Evolutionary conservation across 2,113 vertebrate species (phyloP).

Genomic region (Piprites chloris): DNA sequence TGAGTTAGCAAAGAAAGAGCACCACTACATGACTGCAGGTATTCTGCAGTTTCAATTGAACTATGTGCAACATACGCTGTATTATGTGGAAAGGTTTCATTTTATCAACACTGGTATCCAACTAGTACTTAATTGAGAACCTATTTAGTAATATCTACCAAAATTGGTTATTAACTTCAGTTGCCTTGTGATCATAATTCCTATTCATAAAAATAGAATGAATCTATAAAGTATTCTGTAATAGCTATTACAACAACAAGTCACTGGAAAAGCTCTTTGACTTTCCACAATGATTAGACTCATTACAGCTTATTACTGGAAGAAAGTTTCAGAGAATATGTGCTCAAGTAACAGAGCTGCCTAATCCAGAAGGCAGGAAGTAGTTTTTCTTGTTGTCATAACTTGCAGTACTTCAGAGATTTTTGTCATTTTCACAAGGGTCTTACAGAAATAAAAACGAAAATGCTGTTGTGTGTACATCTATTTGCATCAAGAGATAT

Average conservation of each 20-base stretch:
- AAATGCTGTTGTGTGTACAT: background rate
- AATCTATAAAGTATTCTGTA: conserved; percentile 12
- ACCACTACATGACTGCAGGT: background rate
- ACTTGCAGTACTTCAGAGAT: background rate
- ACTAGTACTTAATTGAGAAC: conserved; percentile 22
- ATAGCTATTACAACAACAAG: background rate
- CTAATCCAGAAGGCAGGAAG: background rate
- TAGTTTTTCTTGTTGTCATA: background rate
- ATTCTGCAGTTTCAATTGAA: background rate
- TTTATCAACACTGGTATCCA: conserved; percentile 30
- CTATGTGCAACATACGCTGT: background rate
- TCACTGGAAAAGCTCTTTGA: background rate
- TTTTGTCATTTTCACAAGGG: background rate
- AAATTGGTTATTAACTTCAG: conserved; percentile 43
- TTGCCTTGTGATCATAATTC: conserved; percentile 8
- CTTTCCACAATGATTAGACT: background rate
- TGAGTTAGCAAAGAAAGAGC: background rate
- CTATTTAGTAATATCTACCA: conserved; percentile 21
- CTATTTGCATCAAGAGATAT: background rate
- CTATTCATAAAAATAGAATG: conserved; percentile 7
- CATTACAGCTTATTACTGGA: background rate
- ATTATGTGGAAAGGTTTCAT: background rate
- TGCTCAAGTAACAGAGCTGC: background rate
- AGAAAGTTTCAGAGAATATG: background rate
- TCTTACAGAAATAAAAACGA: background rate